Evolutionary conservation across 2,797 vertebrate genomes (phyloP).

Genomic region (Aeoliscus strigatus): DNA sequence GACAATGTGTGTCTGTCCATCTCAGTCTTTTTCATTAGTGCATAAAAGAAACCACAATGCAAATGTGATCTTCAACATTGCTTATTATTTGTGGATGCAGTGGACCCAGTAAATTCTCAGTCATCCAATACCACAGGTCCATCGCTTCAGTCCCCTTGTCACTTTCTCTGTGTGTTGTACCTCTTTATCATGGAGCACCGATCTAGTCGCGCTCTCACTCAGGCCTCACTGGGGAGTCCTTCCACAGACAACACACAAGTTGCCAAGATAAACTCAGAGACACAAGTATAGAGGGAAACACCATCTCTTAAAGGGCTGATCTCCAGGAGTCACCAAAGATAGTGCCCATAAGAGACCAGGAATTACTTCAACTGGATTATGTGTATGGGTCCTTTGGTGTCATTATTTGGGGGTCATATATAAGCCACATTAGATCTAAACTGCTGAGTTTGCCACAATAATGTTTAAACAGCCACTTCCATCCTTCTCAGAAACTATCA

Average conservation of each 20-base stretch:
- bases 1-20: too few species aligned
- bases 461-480: background rate
- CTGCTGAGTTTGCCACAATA: too few species aligned
- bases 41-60: too few species aligned
- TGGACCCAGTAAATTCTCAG: too few species aligned
- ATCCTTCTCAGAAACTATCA: conserved; percentile 12
- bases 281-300: conserved; percentile 40
- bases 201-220: conserved; percentile 27
- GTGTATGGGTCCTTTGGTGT: too few species aligned
- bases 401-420: too few species aligned
- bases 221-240: conserved; percentile 31
- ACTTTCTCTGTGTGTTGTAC: conserved; percentile 8
- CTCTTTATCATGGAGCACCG: conserved; percentile 15
- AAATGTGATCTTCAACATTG: too few species aligned
- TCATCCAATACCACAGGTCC: background rate
- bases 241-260: conserved; percentile 36
- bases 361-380: too few species aligned
- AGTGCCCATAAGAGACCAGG: too few species aligned
- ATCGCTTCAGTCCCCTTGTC: conserved; percentile 2
- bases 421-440: too few species aligned
- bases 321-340: conserved; percentile 14
- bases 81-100: too few species aligned
- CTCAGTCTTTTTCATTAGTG: too few species aligned
- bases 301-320: conserved; percentile 33
- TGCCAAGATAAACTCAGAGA: conserved; percentile 52